Evolutionary conservation across 2,797 vertebrate genomes (phyloP).

Genomic region (Sandelia bainsii): DNA sequence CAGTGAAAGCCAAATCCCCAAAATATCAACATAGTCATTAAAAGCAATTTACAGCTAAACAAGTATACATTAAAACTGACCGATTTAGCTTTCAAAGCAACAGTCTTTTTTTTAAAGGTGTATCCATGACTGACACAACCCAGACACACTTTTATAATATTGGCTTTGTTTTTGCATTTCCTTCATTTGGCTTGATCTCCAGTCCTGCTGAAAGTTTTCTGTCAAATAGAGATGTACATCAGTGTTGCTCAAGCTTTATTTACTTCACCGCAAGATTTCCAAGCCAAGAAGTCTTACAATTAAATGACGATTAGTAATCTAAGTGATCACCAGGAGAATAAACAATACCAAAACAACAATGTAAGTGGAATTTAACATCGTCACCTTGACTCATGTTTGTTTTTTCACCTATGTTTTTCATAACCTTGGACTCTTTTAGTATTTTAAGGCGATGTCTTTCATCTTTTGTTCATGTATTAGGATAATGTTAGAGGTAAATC

Average conservation of each 20-base stretch:
- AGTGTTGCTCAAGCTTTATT: conserved; percentile 12
- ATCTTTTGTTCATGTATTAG: not conserved
- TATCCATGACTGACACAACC: not conserved
- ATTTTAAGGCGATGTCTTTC: not conserved
- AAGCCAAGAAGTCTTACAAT: conserved; percentile 23
- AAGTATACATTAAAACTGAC: not conserved
- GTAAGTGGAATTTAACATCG: not conserved
- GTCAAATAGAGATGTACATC: conserved; percentile 24
- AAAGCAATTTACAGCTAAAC: not conserved
- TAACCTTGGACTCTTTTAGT: not conserved
- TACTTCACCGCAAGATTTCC: conserved; percentile 14
- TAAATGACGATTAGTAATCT: conserved; percentile 7
- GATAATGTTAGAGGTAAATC: not conserved
- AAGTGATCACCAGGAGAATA: not conserved
- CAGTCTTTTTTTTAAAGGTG: not conserved
- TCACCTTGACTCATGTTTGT: not conserved
- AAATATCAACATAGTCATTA: not conserved
- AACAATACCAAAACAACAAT: not conserved
- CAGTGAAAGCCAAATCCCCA: not conserved
- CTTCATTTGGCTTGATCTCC: conserved; percentile 12
- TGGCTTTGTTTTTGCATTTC: conserved; percentile 19
- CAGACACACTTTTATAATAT: conserved; percentile 17
- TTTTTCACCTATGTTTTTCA: not conserved
- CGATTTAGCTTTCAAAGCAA: not conserved
- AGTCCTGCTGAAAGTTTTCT: conserved; percentile 16